A percentile compares a stretch with the other conserved stretches of the same genome.
These are phyloP conservation scores for Hydrolagus affinis DNA, from an alignment of 2,113 vertebrate genomes.

Conservation along the genomic window DNA sequence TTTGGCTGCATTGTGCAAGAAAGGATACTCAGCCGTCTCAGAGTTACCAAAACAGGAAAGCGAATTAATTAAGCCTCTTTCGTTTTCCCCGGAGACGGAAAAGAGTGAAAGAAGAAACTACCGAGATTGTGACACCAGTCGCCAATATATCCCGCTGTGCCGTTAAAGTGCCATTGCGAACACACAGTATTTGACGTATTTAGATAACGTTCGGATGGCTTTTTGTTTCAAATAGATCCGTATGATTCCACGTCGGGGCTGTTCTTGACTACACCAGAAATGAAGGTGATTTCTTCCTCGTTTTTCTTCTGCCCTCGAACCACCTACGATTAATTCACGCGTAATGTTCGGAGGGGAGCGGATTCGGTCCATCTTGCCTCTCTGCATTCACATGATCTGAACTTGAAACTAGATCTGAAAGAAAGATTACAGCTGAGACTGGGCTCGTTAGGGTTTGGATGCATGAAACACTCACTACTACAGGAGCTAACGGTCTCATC, in stretches of 20 bases:
- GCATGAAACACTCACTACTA: constrained; percentile 26
- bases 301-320: neutral
- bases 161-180: neutral
- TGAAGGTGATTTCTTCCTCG: constrained; percentile 1
- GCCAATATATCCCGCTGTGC: neutral
- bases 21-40: neutral
- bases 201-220: neutral
- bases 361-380: neutral
- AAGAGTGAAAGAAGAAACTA: constrained; percentile 24
- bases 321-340: neutral
- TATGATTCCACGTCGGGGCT: no score
- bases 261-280: no score
- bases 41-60: constrained; percentile 24
- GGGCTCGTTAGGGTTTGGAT: constrained; percentile 7
- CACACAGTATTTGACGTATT: neutral
- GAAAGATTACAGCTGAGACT: constrained; percentile 36
- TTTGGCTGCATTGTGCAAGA: constrained; percentile 5
- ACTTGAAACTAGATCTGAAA: constrained; percentile 39
- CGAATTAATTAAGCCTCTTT: no score
- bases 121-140: no score
- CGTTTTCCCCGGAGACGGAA: neutral
- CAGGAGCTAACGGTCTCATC: constrained; percentile 22
- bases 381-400: constrained; percentile 37
- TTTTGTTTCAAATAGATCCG: constrained; percentile 1
- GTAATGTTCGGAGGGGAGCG: constrained; percentile 17